These are phyloP conservation scores for Trachelus troglodyta DNA, from an alignment of 2,888 invertebrate species.

Conservation along the genomic window DNA sequence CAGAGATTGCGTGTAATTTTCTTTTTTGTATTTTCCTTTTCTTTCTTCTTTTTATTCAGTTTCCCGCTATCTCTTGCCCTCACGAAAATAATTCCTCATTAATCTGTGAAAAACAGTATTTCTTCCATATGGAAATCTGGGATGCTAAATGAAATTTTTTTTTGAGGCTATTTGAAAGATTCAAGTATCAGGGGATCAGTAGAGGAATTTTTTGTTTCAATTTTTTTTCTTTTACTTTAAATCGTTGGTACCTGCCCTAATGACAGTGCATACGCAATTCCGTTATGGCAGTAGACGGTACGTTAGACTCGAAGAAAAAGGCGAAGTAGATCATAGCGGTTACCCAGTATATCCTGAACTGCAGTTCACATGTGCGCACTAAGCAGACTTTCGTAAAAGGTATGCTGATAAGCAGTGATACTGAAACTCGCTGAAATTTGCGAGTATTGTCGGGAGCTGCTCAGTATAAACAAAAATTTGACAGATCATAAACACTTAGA, in stretches of 20 bases:
- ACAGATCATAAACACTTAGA: not conserved
- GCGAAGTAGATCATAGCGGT: not conserved
- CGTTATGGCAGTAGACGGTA: not conserved
- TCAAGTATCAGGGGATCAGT: not conserved
- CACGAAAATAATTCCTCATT: not conserved
- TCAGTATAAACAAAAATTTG: not conserved
- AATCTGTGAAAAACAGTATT: not conserved
- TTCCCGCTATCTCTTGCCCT: not conserved
- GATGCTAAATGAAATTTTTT: not conserved
- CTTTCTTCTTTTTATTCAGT: not conserved
- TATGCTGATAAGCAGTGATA: not conserved
- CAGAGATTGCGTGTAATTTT: not conserved
- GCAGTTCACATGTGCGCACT: not conserved
- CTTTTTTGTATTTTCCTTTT: not conserved
- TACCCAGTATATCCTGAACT: constrained; percentile 4
- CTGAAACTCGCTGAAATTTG: not conserved
- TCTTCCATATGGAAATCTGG: not conserved
- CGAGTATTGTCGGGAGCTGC: not conserved
- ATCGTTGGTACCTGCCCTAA: too few species aligned
- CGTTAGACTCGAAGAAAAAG: not conserved
- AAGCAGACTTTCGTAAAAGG: not conserved
- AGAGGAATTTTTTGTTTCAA: too few species aligned
- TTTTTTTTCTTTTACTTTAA: too few species aligned
- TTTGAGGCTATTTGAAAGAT: not conserved
- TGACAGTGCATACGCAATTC: not conserved